phyloP scores from a whole-genome alignment of 2,888 invertebrate species.

The Nysson spinosus region DNA sequence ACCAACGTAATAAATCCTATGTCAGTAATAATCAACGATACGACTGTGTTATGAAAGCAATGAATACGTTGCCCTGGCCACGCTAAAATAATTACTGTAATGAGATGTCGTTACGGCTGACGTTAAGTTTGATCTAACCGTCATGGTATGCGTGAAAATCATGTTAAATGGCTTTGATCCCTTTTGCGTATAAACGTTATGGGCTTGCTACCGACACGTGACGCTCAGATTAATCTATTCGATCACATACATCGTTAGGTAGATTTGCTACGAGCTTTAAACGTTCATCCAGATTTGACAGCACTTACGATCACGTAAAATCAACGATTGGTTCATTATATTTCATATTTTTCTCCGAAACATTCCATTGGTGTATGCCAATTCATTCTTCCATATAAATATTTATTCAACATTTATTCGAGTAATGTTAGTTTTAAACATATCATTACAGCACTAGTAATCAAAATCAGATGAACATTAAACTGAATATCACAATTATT shows the following conservation, averaged over 20 bases:
- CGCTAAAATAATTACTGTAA: conserved; percentile 8
- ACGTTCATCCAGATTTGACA: conserved; percentile 29
- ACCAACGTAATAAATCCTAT: background rate
- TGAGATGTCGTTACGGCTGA: conserved; percentile 4
- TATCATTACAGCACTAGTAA: too few relatives aligned
- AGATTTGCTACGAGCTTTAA: conserved; percentile 23
- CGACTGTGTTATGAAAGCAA: background rate
- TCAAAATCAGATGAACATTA: too few relatives aligned
- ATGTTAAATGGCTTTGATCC: conserved; percentile 4
- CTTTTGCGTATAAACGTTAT: conserved; percentile 6
- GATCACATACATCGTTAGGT: conserved; percentile 28
- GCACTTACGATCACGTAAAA: conserved; percentile 14
- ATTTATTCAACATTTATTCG: too few relatives aligned
- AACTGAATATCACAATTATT: too few relatives aligned
- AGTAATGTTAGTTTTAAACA: too few relatives aligned
- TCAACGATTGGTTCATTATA: background rate
- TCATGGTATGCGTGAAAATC: background rate
- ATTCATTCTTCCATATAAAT: too few relatives aligned
- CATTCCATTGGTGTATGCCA: too few relatives aligned
- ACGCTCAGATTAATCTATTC: conserved; percentile 35
- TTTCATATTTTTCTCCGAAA: too few relatives aligned
- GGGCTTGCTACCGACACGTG: conserved; percentile 17
- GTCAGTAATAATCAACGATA: background rate
- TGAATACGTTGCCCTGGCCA: background rate
- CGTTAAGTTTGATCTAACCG: conserved; percentile 2